Evolutionary conservation across 2,888 invertebrate genomes (phyloP), one percentile per base, ranked within the genome.

Genomic region (Mythimna ferrago): DNA sequence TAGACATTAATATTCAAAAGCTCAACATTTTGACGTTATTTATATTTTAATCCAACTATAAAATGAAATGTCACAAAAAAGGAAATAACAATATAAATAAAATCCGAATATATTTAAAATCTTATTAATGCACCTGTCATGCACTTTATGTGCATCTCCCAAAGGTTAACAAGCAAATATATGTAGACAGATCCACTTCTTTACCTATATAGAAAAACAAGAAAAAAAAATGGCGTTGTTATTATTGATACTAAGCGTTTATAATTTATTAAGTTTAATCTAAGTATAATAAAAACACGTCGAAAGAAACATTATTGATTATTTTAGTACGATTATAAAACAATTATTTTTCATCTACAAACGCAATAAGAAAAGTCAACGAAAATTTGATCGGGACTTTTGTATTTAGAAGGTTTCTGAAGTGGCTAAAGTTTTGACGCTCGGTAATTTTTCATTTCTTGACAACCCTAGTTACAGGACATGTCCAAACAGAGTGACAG

Each of bases 401-500:
- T 10, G 2, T n/a, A 21, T 54, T 61, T 61, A 38, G 26, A 44
- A 32, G 2, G 9, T 26, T 10, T 26, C 44, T 11, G 38, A 66
- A 16, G 4, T n/a, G 11, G 32, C 21, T 48, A 35, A 21, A 10
- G 4, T 38, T 26, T 6, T n/a, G 7, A 16, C 1, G 2, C 21
- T 61, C 1, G 5, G 51, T 61, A 19, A 35, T 10, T 21, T n/a
- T 48, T 11, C n/a, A 26, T 35, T 19, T 51, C 35, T 57, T 54
- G 56, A 51, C 65, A 66, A n/a, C 69, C 69, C 69, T 80, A 54
- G 14, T 44, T 38, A 48, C 26, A 53, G 57, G 66, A 76, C 66
- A 68, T 76, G 71, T 78, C 76, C 73, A 66, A 73, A 76, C 73
- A 67, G 53, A 51, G 63, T 73, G 72, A 72, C 81, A 83, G 70